Base-by-base conservation (phyloP, 2,888 invertebrate species). In the Heliconius ethilla region DNA sequence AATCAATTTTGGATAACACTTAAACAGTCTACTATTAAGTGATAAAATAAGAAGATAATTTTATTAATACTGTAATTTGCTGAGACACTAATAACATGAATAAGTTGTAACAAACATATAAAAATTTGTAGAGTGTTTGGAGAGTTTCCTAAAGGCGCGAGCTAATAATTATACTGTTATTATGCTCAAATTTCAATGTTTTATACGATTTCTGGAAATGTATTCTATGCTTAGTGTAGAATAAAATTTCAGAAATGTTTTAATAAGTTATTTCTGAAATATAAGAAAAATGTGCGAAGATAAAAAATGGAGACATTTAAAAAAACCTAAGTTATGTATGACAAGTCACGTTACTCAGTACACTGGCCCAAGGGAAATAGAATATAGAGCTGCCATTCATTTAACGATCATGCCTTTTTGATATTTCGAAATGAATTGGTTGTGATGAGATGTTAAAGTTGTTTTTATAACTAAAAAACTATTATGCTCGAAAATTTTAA, bases 281-380 rank as follows among this genome's bases (percentile, higher is more conserved):
- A n/a, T 59, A 4, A 59, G n/a, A 59, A 59, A 59, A 59, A 22
- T n/a, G 1, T 59, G n/a, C 11, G 0, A 59, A 59, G n/a, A 11
- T n/a, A n/a, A n/a, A 59, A n/a, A 59, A 59, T 59, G n/a, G 59
- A n/a, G 25, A 62, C 40, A 25, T 76, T 70, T 40, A 25, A 76
- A 76, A 67, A 55, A 59, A 33, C 25, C 18, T 11, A 75, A 70
- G 40, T 67, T 59, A 62, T 74, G 37, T 69, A 67, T 59, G 67
- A 67, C 69, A 74, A 69, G 74, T 74, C 67, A 75, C 66, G 66
- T 55, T 62, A 51, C 51, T 66, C 70, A 51, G 51, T 66, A 62
- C 70, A 78, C 65, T 70, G 37, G 29, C 79, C 75, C 75, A 18
- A 33, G 79, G 79, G 79, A 79, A 79, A 80, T 76, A 76, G 78